These are phyloP conservation scores for Acrobasis consociella DNA, from an alignment of 2,888 invertebrate genomes.

Conservation along the genomic window DNA sequence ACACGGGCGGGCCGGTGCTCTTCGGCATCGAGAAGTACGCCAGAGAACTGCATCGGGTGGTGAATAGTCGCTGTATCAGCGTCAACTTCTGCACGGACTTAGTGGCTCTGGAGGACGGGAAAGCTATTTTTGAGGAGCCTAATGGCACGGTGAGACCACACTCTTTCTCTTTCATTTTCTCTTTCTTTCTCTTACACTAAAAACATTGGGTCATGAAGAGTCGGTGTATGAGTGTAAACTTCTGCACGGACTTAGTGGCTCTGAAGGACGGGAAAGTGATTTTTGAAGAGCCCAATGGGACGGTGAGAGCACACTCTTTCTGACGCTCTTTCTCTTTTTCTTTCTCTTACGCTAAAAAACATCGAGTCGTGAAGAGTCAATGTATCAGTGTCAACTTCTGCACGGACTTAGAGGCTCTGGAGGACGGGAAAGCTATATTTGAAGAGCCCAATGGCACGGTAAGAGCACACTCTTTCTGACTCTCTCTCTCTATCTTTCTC, in stretches of 20 bases:
- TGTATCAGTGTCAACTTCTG: neutral
- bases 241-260: too few species aligned
- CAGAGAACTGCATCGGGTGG: slow-evolving; percentile 87
- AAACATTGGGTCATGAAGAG: neutral
- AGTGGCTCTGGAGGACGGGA: slow-evolving; percentile 86
- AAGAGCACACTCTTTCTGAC: neutral
- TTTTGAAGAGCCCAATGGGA: too few species aligned
- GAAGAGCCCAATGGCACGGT: slow-evolving; percentile 82
- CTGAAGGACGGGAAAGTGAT: too few species aligned
- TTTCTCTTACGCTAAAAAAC: neutral
- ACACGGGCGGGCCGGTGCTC: slow-evolving; percentile 90
- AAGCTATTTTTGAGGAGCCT: slow-evolving; percentile 90
- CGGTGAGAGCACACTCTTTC: too few species aligned
- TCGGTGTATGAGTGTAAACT: too few species aligned
- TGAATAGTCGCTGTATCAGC: slow-evolving; percentile 85
- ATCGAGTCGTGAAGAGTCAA: neutral
- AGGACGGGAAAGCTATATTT: slow-evolving; percentile 86
- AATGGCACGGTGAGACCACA: slow-evolving; percentile 59
- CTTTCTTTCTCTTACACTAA: neutral
- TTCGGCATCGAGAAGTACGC: slow-evolving; percentile 97
- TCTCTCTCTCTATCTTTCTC: too few species aligned
- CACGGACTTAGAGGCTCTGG: neutral
- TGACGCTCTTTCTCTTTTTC: neutral
- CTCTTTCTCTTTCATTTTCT: neutral
- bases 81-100: slow-evolving; percentile 89